Conservation (phyloP, 2,113 vertebrate species). For the Aspiorhynchus laticeps region DNA sequence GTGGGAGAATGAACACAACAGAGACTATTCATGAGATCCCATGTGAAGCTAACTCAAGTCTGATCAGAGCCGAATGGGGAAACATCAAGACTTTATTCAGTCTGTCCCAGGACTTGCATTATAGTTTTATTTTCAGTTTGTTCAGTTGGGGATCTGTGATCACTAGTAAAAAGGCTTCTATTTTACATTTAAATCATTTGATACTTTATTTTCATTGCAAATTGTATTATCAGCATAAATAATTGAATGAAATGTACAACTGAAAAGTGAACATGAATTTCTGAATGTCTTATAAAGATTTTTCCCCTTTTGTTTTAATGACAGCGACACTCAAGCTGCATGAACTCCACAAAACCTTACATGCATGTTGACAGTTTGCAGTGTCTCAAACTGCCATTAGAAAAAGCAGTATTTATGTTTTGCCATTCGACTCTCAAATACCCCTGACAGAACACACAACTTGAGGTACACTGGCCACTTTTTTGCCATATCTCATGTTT, state of each 20-base stretch:
- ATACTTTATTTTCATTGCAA: neutral
- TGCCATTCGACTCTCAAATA: too few relatives aligned
- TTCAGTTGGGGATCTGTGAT: neutral
- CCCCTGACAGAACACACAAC: too few relatives aligned
- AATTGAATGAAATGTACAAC: neutral
- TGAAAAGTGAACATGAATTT: neutral
- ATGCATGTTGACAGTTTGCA: too few relatives aligned
- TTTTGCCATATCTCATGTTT: too few relatives aligned
- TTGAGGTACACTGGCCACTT: too few relatives aligned
- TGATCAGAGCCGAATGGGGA: neutral
- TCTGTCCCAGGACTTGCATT: conserved; percentile 3
- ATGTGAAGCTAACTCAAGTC: conserved; percentile 44
- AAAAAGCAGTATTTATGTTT: too few relatives aligned
- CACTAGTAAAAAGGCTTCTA: neutral
- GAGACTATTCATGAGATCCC: conserved; percentile 48
- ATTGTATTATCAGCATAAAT: neutral
- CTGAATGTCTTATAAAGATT: too few relatives aligned
- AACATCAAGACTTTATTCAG: conserved; percentile 15
- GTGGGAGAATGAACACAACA: conserved; percentile 29
- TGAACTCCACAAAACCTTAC: too few relatives aligned
- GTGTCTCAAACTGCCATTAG: too few relatives aligned
- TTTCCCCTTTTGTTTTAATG: too few relatives aligned
- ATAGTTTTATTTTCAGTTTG: neutral
- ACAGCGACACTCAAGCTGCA: too few relatives aligned
- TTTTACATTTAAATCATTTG: neutral